Evolutionary conservation across 2,888 invertebrate species (phyloP).

Genomic region (Thymelicus acteon): DNA sequence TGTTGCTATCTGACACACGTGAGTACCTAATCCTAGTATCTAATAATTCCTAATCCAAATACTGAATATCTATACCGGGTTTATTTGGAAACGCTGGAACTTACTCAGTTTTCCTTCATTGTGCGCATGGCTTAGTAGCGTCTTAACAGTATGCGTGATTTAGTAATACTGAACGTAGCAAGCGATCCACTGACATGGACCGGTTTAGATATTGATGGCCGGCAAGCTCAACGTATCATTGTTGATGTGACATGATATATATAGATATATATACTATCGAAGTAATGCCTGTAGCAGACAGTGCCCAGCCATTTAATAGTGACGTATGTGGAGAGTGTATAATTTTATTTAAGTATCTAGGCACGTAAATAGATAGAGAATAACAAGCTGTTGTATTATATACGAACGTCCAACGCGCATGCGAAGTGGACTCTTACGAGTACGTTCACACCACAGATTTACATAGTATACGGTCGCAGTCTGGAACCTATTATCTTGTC

Average conservation of each 20-base stretch:
- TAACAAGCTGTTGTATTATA: background rate
- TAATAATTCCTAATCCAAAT: background rate
- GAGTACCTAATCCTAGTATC: constrained; percentile 48
- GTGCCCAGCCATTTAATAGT: background rate
- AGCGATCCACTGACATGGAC: constrained; percentile 36
- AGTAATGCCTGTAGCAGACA: too few species aligned
- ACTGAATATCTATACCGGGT: background rate
- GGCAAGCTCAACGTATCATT: constrained; percentile 10
- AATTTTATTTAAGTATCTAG: background rate
- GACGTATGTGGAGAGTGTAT: background rate
- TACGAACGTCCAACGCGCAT: background rate
- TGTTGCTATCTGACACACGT: constrained; percentile 61
- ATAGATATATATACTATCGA: background rate
- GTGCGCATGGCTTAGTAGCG: constrained; percentile 41
- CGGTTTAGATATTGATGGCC: constrained; percentile 40
- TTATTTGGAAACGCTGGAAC: background rate
- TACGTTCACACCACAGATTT: background rate
- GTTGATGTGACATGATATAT: constrained; percentile 2
- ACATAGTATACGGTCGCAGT: too few species aligned
- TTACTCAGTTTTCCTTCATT: background rate
- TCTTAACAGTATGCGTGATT: constrained; percentile 50
- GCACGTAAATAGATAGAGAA: background rate
- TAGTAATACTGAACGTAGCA: constrained; percentile 49
- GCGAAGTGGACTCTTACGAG: background rate
- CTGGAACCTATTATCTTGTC: too few species aligned